Evolutionary conservation across 1,140 invertebrate species (phyloP).

Genomic region (Drosophila kikkawai): DNA sequence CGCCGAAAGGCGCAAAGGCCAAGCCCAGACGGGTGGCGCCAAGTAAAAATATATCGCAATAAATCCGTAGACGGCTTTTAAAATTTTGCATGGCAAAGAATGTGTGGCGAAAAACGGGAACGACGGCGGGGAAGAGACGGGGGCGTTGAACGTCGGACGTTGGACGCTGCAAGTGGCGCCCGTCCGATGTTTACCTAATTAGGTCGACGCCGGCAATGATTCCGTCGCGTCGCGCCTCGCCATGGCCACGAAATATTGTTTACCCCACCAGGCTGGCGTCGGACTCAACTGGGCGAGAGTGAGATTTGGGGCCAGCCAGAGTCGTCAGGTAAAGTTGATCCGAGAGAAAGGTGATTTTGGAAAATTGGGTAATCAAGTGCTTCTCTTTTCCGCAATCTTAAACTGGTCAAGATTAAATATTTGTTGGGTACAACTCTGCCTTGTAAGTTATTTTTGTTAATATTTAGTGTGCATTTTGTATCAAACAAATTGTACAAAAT

Average conservation of each 20-base stretch:
- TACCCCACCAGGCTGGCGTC: slow-evolving; percentile 41
- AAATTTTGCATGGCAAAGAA: slow-evolving; percentile 61
- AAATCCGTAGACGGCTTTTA: slow-evolving; percentile 63
- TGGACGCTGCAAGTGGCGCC: slow-evolving; percentile 66
- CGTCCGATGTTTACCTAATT: slow-evolving; percentile 70
- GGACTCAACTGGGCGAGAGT: slow-evolving; percentile 21
- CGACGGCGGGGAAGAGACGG: slow-evolving; percentile 16
- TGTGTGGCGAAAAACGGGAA: slow-evolving; percentile 24
- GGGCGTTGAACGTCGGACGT: slow-evolving; percentile 28
- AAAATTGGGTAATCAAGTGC: slow-evolving; percentile 19
- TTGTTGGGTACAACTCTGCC: neutral
- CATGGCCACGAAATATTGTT: slow-evolving; percentile 59
- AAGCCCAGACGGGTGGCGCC: slow-evolving; percentile 52
- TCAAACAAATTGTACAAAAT: neutral
- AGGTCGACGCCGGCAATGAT: slow-evolving; percentile 56
- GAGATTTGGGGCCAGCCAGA: slow-evolving; percentile 21
- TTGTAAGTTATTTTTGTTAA: neutral
- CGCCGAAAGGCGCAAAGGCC: slow-evolving; percentile 48
- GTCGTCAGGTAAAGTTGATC: slow-evolving; percentile 16
- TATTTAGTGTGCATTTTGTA: neutral
- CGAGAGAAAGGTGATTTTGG: slow-evolving; percentile 31
- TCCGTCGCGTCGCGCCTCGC: slow-evolving; percentile 47
- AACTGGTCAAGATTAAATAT: slow-evolving; percentile 2
- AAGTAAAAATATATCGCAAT: slow-evolving; percentile 64
- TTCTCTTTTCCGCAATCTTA: slow-evolving; percentile 5